phyloP scores from a whole-genome alignment of 2,797 vertebrate genomes.

The Sciurus vulgaris region DNA sequence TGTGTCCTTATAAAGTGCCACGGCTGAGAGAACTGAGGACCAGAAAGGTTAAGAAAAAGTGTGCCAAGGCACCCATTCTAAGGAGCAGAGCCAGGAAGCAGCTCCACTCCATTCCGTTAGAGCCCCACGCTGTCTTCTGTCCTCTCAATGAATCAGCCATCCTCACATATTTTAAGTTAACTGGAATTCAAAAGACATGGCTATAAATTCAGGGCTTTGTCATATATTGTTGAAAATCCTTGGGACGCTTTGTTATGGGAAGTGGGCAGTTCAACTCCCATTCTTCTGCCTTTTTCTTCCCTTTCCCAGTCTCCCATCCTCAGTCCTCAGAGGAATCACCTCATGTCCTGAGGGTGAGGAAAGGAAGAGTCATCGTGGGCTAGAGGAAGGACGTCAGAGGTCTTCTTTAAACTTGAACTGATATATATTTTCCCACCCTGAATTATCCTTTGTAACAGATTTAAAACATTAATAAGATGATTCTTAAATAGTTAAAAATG shows the following conservation, averaged over 20 bases:
- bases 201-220: neutral
- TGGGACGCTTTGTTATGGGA: neutral
- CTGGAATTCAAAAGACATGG: neutral
- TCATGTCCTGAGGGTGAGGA: neutral
- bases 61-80: neutral
- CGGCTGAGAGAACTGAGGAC: neutral
- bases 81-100: neutral
- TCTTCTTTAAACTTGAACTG: neutral
- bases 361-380: neutral
- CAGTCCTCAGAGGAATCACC: neutral
- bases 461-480: neutral
- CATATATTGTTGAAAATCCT: neutral
- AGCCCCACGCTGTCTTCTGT: neutral
- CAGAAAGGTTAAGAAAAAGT: neutral
- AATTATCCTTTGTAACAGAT: neutral
- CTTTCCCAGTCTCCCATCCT: neutral
- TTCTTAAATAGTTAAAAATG: neutral
- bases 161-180: neutral
- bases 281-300: neutral
- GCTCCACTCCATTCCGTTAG: neutral
- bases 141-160: constrained; percentile 26
- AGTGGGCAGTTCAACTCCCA: neutral
- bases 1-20: constrained; percentile 46
- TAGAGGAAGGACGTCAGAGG: neutral
- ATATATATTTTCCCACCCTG: neutral